Conservation (phyloP, 2,888 invertebrate genomes). For the Pheosia tremula region DNA sequence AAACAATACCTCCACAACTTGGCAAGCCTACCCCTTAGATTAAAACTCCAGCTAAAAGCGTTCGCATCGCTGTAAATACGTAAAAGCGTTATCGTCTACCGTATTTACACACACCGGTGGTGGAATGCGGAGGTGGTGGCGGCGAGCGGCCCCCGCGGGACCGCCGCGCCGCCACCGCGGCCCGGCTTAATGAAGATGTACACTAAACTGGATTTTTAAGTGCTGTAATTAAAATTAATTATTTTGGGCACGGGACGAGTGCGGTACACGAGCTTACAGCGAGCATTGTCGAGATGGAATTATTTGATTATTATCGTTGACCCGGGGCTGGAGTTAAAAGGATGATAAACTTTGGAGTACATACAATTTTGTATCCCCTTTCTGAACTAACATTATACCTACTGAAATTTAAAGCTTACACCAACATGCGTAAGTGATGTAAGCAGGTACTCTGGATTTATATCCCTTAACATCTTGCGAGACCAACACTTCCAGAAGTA, state of each 20-base stretch:
- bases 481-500: too few species aligned
- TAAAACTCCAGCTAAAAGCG: conserved; percentile 8
- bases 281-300: conserved; percentile 3
- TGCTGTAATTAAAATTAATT: conserved; percentile 47
- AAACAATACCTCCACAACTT: neutral
- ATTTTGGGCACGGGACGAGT: conserved; percentile 20
- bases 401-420: too few species aligned
- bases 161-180: conserved; percentile 18
- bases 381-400: too few species aligned
- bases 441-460: too few species aligned
- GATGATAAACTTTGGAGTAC: neutral
- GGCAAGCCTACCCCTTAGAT: neutral
- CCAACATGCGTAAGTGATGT: too few species aligned
- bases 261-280: conserved; percentile 12
- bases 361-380: neutral
- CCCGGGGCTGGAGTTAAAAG: neutral
- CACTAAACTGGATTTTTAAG: conserved; percentile 54
- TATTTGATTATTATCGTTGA: conserved; percentile 6
- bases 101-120: conserved; percentile 37
- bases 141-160: conserved; percentile 21
- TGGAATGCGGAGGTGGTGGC: conserved; percentile 16
- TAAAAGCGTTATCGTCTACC: conserved; percentile 22
- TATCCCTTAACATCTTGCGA: too few species aligned
- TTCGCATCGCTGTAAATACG: conserved; percentile 16
- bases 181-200: conserved; percentile 51